These are phyloP conservation scores for Setipinna tenuifilis DNA, from an alignment of 2,797 vertebrate species.

Conservation along the genomic window DNA sequence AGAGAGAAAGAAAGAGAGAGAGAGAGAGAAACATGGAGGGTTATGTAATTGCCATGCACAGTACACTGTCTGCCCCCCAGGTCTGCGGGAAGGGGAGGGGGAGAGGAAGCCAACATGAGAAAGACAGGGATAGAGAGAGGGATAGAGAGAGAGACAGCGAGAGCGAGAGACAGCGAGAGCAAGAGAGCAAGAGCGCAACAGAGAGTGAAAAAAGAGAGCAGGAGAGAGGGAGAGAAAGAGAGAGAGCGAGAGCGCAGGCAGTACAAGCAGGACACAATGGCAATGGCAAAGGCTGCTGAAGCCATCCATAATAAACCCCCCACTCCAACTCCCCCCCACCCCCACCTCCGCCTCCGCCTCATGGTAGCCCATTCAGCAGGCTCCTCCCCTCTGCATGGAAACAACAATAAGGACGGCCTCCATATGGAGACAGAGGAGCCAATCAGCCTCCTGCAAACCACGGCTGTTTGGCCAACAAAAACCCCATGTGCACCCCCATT, in stretches of 20 bases:
- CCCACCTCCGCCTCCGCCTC: neutral
- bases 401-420: constrained; percentile 58
- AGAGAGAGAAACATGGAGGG: constrained; percentile 44
- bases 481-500: constrained; percentile 14
- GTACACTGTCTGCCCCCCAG: constrained; percentile 67
- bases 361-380: constrained; percentile 22
- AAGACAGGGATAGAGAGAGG: neutral
- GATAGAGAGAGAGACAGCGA: neutral
- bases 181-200: too few relatives aligned
- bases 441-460: constrained; percentile 38
- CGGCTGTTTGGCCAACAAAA: constrained; percentile 18
- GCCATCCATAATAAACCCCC: constrained; percentile 60
- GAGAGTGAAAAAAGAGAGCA: too few relatives aligned
- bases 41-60: constrained; percentile 75
- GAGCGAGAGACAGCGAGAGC: neutral
- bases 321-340: constrained; percentile 52
- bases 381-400: constrained; percentile 40
- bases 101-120: neutral
- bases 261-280: constrained; percentile 62
- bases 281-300: constrained; percentile 50
- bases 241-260: constrained; percentile 42
- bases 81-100: constrained; percentile 49
- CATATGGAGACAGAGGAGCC: constrained; percentile 60
- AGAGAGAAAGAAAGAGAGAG: constrained; percentile 20
- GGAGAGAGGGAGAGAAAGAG: constrained; percentile 41